A percentile compares a stretch with the other conserved stretches of the same genome.
phyloP scores from a whole-genome alignment of 2,888 invertebrate genomes.

The Patella depressa region DNA sequence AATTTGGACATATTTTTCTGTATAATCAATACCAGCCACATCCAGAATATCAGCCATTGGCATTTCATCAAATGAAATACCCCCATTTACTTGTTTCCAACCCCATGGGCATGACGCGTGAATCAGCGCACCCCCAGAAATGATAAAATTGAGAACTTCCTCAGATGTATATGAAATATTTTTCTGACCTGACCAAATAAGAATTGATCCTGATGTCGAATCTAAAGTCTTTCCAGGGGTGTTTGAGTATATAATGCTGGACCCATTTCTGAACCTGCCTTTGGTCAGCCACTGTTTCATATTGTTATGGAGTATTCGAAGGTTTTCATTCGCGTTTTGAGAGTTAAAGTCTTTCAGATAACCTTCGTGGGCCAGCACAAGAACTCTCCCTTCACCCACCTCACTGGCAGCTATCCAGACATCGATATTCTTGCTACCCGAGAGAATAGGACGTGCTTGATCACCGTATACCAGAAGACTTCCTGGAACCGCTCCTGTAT shows the following conservation, averaged over 20 bases:
- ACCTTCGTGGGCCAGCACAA: not conserved
- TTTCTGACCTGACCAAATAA: not conserved
- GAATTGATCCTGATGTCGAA: not conserved
- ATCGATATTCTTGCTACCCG: not conserved
- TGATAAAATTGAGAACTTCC: not conserved
- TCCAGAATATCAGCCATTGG: not conserved
- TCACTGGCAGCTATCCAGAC: slow-evolving; percentile 5
- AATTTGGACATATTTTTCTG: not conserved
- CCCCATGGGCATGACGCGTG: not conserved
- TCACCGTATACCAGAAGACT: not conserved
- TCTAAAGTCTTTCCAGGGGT: not conserved
- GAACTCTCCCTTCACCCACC: not conserved
- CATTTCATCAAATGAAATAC: not conserved
- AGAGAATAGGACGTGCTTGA: not conserved
- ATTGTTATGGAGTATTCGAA: not conserved
- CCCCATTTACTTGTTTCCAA: not conserved
- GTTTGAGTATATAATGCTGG: not conserved
- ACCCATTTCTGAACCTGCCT: not conserved
- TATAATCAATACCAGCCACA: not conserved
- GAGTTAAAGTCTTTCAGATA: not conserved
- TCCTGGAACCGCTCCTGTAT: not conserved
- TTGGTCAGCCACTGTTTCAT: not conserved
- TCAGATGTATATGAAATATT: not conserved
- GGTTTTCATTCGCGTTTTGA: not conserved
- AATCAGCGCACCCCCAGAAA: not conserved